Base-by-base conservation (phyloP, 2,797 vertebrate genomes). In the Rachycentron canadum region DNA sequence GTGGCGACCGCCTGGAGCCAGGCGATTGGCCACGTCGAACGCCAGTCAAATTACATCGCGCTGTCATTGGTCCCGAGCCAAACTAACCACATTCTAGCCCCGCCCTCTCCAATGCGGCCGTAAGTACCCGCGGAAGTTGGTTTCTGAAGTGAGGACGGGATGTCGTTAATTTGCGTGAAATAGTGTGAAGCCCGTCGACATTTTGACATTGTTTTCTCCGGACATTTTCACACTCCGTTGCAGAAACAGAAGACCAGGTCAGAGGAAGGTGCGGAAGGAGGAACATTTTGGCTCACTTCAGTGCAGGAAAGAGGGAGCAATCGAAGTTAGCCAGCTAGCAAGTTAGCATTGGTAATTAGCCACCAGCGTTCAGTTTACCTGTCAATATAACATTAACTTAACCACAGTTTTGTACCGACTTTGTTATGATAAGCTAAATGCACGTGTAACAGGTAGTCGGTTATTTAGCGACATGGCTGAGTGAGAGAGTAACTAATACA, bases 91-190 rank as follows among this genome's bases (percentile, higher is more conserved):
- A 5, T 0, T 10, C 6, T 47, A 21, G 53, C 50, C 43, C 75
- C 79, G 28, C 83, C 82, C 3, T 0, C 3, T 21, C 0, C n/a
- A 1, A 0, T n/a, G 25, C 60, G 2, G 47, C 23, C 6, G 4
- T 3, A 2, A 1, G 11, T 36, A 69, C 66, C 84, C 88, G 89
- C 92, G 93, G 94, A 95, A 94, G 94, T 92, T 87, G 68, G 43
- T 73, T 65, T 64, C 21, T 11, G 1, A 13, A 45, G 14, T 7
- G 25, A 26, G 40, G n/a, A 81, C n/a, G 73, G 40, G 79, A 83
- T 89, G 85, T 73, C 45, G 47, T 62, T 57, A 60, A 73, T 90
- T 83, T 87, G 19, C n/a, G 56, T 73, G 21, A 79, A 69, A 63
- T 53, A 78, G 45, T 32, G 66, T 32, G 32, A 69, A 73, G 79